Conservation (phyloP, 2,888 invertebrate species). For the Oligia latruncula region DNA sequence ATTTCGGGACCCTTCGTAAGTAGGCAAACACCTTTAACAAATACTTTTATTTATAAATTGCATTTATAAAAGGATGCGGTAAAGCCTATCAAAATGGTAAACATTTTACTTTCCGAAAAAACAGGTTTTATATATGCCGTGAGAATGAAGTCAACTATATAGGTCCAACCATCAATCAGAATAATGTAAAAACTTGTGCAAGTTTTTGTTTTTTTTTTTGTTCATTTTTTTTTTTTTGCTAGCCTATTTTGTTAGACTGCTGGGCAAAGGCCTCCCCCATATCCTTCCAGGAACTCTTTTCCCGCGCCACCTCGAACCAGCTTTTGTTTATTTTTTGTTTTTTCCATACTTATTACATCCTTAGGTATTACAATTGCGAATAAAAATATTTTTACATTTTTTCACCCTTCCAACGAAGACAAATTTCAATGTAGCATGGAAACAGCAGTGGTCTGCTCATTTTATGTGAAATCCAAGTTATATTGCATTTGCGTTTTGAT, state of each 20-base stretch:
- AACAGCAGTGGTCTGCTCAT: background rate
- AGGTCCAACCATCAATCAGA: slow-evolving; percentile 18
- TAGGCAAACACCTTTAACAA: background rate
- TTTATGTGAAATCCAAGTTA: background rate
- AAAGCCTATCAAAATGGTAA: slow-evolving; percentile 3
- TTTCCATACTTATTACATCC: background rate
- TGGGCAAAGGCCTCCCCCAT: too few relatives aligned
- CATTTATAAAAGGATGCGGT: background rate
- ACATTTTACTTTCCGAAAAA: background rate
- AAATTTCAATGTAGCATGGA: background rate
- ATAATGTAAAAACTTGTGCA: background rate
- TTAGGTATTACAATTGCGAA: too few relatives aligned
- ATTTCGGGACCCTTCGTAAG: background rate
- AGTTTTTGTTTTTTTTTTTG: too few relatives aligned
- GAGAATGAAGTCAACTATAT: background rate
- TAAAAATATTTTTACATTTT: background rate
- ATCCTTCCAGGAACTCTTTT: too few relatives aligned
- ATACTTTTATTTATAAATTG: background rate
- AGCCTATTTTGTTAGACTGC: too few relatives aligned
- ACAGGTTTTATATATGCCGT: background rate
- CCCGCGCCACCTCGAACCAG: too few relatives aligned
- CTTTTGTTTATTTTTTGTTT: too few relatives aligned
- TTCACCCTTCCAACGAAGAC: background rate
- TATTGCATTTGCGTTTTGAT: background rate
- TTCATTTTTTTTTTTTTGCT: too few relatives aligned